These are phyloP conservation scores for Pocillopora damicornis DNA, from an alignment of 64 coral and sea anemone species.

Conservation along the genomic window DNA sequence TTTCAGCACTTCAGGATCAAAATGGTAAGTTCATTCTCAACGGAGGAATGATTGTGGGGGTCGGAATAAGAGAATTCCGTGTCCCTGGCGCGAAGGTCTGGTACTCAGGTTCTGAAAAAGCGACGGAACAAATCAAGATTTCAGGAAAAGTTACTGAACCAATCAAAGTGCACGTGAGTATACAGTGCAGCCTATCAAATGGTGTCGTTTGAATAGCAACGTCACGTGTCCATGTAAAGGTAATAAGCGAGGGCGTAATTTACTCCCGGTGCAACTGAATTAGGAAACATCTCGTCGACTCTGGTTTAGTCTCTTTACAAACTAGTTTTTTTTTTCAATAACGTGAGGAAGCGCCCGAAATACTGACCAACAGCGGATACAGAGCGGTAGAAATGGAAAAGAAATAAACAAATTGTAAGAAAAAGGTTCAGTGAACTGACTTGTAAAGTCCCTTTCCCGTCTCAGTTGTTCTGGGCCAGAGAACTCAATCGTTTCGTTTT, in stretches of 20 bases:
- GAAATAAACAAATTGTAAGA: too few relatives aligned
- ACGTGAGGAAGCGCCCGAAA: too few relatives aligned
- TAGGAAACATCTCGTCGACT: too few relatives aligned
- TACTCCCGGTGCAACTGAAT: too few relatives aligned
- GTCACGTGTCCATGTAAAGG: neutral
- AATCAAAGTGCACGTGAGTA: constrained; percentile 64
- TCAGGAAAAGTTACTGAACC: constrained; percentile 60
- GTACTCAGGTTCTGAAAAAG: constrained; percentile 82
- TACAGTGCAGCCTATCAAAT: neutral
- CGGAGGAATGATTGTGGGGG: constrained; percentile 54
- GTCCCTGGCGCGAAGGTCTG: constrained; percentile 55
- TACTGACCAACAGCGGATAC: too few relatives aligned
- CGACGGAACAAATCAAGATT: constrained; percentile 65
- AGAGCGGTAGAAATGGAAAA: too few relatives aligned
- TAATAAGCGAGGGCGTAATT: neutral
- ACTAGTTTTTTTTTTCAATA: too few relatives aligned
- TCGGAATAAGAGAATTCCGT: constrained; percentile 50
- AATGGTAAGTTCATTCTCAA: constrained; percentile 60
- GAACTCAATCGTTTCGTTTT: too few relatives aligned
- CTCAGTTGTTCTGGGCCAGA: too few relatives aligned
- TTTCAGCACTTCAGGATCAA: constrained; percentile 21
- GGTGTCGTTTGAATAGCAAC: neutral
- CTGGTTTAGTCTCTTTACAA: too few relatives aligned
- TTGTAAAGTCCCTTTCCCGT: too few relatives aligned
- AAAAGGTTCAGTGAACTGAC: too few relatives aligned